Percentiles rank a stretch among this genome's conserved stretches.
Evolutionary conservation across 2,888 invertebrate genomes (phyloP).

Genomic region (Elysia crispata): DNA sequence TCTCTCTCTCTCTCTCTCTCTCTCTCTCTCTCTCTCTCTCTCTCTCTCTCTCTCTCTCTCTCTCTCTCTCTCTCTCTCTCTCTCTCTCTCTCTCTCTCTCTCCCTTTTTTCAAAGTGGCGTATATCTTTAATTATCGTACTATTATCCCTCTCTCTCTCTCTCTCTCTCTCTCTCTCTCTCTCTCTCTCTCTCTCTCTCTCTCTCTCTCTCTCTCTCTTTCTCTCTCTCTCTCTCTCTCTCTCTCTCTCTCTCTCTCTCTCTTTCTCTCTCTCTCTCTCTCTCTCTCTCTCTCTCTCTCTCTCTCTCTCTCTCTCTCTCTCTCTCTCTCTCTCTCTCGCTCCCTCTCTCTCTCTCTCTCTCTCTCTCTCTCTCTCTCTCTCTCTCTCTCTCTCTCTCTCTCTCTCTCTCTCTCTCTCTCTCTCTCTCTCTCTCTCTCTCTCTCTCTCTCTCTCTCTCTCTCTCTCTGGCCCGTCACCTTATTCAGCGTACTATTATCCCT

Average conservation of each 20-base stretch:
- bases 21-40: conserved; percentile 21
- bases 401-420: conserved; percentile 23
- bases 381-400: conserved; percentile 30
- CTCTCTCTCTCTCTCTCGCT: conserved; percentile 3
- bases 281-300: neutral
- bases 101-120: no score
- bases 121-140: no score
- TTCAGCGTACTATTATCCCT: neutral
- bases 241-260: neutral
- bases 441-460: neutral
- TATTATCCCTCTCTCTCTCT: no score
- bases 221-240: no score
- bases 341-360: neutral
- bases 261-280: neutral
- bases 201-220: no score
- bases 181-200: no score
- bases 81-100: neutral
- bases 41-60: neutral
- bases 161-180: no score
- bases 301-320: conserved; percentile 19
- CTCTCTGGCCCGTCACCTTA: neutral
- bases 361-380: neutral
- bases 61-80: conserved; percentile 24
- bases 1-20: conserved; percentile 12
- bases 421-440: conserved; percentile 16